Conservation (phyloP, 92 coral and sea anemone genomes). For the Virgularia gustaviana region DNA sequence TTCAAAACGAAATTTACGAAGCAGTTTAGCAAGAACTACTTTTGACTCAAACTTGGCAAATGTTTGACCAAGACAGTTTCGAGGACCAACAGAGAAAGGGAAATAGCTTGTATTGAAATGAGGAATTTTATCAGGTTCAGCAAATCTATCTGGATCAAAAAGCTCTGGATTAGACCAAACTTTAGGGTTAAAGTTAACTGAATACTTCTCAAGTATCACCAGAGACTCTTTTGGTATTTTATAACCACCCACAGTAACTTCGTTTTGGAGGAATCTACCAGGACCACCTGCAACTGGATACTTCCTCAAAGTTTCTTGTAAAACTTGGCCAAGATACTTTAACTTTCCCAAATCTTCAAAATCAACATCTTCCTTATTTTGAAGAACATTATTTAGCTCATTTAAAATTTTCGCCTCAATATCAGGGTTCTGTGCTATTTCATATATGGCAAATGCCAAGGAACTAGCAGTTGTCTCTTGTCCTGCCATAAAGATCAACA, state of each 20-base stretch:
- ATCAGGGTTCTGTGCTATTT: conserved; percentile 53
- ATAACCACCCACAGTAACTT: conserved; percentile 51
- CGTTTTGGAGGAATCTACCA: conserved; percentile 38
- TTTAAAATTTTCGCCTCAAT: conserved; percentile 55
- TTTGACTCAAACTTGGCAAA: conserved; percentile 44
- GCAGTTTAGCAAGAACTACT: conserved; percentile 11
- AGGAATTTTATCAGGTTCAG: neutral
- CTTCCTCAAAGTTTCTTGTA: conserved; percentile 68
- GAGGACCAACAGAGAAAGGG: conserved; percentile 37
- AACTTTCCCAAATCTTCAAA: conserved; percentile 72
- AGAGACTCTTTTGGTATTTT: conserved; percentile 48
- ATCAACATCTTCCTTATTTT: conserved; percentile 39
- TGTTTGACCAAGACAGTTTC: conserved; percentile 21
- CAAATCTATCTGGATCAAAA: conserved; percentile 35
- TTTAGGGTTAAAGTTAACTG: conserved; percentile 4
- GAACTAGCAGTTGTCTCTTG: conserved; percentile 73
- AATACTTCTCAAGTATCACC: neutral
- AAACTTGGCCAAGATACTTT: conserved; percentile 63
- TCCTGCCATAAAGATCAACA: conserved; percentile 50
- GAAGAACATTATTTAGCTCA: conserved; percentile 56
- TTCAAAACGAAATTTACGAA: conserved; percentile 18
- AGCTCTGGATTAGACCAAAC: conserved; percentile 30
- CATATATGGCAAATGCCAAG: conserved; percentile 64
- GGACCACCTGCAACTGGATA: conserved; percentile 54
- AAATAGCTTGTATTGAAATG: conserved; percentile 5